Conservation (phyloP, 23 tunicate genomes). For the Styela clava region DNA sequence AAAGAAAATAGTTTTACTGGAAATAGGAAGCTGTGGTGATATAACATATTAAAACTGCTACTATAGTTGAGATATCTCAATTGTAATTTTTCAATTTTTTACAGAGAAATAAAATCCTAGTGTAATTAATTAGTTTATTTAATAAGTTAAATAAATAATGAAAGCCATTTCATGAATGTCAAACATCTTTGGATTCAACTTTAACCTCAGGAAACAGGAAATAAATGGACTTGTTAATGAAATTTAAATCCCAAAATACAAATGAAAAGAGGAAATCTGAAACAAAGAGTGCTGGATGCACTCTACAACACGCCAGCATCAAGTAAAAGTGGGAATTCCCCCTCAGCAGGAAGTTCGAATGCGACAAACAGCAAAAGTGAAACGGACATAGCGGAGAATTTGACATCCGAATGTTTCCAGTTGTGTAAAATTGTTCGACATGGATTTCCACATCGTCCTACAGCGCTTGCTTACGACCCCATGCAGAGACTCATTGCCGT, state of each 20-base stretch:
- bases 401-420: slow-evolving; percentile 56
- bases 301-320: slow-evolving; percentile 7
- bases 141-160: too few relatives aligned
- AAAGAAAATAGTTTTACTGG: too few relatives aligned
- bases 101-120: too few relatives aligned
- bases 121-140: too few relatives aligned
- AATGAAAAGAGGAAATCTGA: background rate
- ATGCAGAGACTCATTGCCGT: slow-evolving; percentile 75
- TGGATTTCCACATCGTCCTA: slow-evolving; percentile 75
- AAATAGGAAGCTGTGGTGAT: too few relatives aligned
- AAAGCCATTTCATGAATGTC: background rate
- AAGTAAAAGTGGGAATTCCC: background rate
- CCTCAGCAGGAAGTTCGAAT: background rate
- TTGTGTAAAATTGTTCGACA: slow-evolving; percentile 71
- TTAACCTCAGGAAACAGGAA: background rate
- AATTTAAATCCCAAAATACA: background rate
- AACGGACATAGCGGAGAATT: slow-evolving; percentile 40
- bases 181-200: background rate
- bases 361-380: slow-evolving; percentile 26
- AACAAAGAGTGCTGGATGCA: background rate
- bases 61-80: too few relatives aligned
- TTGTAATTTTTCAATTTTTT: too few relatives aligned
- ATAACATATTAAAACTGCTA: too few relatives aligned
- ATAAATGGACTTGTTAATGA: background rate
- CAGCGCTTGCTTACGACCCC: slow-evolving; percentile 70